phyloP scores from a whole-genome alignment of 2,888 invertebrate genomes.

The Parnassius apollo region DNA sequence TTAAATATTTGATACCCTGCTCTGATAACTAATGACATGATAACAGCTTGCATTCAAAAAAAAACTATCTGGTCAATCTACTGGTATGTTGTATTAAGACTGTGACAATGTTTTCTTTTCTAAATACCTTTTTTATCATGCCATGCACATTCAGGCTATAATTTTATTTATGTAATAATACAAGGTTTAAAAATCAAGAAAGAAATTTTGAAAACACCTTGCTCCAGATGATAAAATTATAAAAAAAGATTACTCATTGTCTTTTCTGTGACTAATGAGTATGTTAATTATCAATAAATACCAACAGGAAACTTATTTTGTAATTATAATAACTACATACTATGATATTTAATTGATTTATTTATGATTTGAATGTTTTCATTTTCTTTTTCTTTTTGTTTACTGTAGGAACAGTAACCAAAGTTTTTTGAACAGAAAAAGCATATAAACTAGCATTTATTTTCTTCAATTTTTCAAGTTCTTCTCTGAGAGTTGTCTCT shows the following conservation, averaged over 20 bases:
- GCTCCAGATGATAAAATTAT: conserved; percentile 11
- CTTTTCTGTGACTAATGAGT: neutral
- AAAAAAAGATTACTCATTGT: neutral
- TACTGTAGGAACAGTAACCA: conserved; percentile 36
- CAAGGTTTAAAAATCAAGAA: no score
- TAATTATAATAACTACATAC: neutral
- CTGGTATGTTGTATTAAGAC: no score
- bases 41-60: no score
- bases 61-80: no score
- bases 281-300: neutral
- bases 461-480: conserved; percentile 77
- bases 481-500: conserved; percentile 59
- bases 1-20: no score
- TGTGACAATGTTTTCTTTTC: no score
- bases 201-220: no score
- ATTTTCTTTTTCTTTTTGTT: conserved; percentile 30
- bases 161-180: no score
- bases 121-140: no score
- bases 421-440: conserved; percentile 70
- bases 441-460: conserved; percentile 83
- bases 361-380: conserved; percentile 26
- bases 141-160: no score
- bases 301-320: no score
- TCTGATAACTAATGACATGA: no score
- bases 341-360: conserved; percentile 4